Base-by-base conservation (phyloP, 2,113 vertebrate genomes). In the Antechinus flavipes region DNA sequence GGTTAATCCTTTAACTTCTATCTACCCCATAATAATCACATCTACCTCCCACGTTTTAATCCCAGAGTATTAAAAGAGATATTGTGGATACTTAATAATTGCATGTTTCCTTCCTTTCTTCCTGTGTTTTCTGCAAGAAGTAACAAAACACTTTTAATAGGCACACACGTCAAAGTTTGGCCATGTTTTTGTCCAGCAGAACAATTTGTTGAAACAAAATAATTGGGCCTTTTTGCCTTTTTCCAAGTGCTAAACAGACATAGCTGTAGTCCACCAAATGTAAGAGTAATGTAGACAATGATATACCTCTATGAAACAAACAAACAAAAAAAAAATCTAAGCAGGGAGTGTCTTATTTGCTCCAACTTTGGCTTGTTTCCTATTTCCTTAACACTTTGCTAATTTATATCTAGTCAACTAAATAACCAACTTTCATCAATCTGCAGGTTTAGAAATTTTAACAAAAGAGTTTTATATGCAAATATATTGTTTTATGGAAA, bases 61-160 rank as follows among this genome's bases (percentile, higher is more conserved):
- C 27, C 58, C 58, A 22, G 35, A 76, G 5, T 19, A 42, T 7
- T 76, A 7, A 76, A 76, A 8, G 35, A n/a, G 68, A 42, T 42
- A 76, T 76, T 7, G 35, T 7, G 6, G 14, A 76, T n/a, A 4
- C 16, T 76, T 68, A 61, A 68, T 68, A 68, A 35, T 30, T 61
- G 30, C 35, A 16, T 76, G 4, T 96, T 92, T 92, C n/a, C 27
- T 25, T 96, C 90, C 27, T 76, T 76, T 35, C 14, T 42, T 76
- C 68, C 68, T 76, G 68, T n/a, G 35, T 23, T 76, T 27, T 76
- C 68, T 42, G 6, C 68, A 76, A 76, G 68, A 42, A 42, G 68
- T 76, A 76, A 42, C 68, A 22, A 76, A 76, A 42, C 35, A 76
- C 35, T 76, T 76, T 76, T n/a, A 76, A 76, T 76, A 35, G 68